Evolutionary conservation across 1,140 invertebrate species (phyloP).

Genomic region (Acromyrmex echinatior): DNA sequence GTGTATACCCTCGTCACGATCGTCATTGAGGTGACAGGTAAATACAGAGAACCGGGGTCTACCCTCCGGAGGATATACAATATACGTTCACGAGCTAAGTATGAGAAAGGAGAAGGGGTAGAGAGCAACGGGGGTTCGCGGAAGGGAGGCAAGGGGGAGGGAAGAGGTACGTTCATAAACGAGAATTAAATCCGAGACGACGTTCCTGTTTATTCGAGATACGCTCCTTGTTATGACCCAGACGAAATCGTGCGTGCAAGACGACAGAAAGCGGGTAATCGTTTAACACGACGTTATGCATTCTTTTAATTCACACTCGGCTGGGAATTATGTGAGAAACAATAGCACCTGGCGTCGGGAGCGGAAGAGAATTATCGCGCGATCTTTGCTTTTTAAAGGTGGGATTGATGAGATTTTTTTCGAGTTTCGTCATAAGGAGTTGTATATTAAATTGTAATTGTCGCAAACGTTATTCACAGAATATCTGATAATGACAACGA

Average conservation of each 20-base stretch:
- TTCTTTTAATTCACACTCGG: background rate
- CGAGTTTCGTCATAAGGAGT: background rate
- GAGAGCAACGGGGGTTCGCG: slow-evolving; percentile 20
- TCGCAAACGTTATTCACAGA: background rate
- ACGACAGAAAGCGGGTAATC: slow-evolving; percentile 58
- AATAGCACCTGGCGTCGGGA: background rate
- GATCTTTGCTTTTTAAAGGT: background rate
- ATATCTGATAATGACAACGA: too few relatives aligned
- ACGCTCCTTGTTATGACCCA: slow-evolving; percentile 75
- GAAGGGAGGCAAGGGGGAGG: background rate
- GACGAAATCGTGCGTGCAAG: slow-evolving; percentile 77
- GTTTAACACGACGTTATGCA: slow-evolving; percentile 19
- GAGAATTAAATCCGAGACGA: slow-evolving; percentile 81
- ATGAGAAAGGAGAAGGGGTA: slow-evolving; percentile 49
- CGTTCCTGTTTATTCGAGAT: slow-evolving; percentile 69
- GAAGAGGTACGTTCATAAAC: slow-evolving; percentile 76
- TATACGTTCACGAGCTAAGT: slow-evolving; percentile 62
- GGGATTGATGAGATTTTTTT: background rate
- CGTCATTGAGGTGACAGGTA: slow-evolving; percentile 85
- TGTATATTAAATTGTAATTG: background rate
- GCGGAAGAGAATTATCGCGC: background rate
- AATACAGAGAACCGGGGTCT: slow-evolving; percentile 73
- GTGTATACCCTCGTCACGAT: slow-evolving; percentile 82
- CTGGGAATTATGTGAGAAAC: background rate
- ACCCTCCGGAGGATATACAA: slow-evolving; percentile 59